Conservation (phyloP, 2,113 vertebrate genomes). For the Enhydra lutris region DNA sequence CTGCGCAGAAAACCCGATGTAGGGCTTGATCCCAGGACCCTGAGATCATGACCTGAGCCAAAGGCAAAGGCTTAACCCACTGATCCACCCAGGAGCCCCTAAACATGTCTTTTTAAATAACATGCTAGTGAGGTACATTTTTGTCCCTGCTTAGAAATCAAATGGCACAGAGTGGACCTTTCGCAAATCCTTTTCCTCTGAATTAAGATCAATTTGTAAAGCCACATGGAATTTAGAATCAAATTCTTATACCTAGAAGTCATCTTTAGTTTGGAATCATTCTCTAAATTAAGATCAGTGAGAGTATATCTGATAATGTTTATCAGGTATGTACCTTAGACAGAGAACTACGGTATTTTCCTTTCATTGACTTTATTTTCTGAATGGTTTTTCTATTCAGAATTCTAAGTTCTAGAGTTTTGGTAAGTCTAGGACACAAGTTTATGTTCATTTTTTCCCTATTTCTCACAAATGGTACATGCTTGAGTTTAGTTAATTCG, state of each 20-base stretch:
- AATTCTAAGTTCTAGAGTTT: not conserved
- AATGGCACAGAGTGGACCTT: not conserved
- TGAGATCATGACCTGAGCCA: no score
- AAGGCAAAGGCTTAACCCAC: no score
- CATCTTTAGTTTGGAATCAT: constrained; percentile 17
- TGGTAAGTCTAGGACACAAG: not conserved
- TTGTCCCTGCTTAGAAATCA: not conserved
- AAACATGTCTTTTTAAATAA: not conserved
- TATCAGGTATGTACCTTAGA: not conserved
- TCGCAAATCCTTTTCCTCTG: not conserved
- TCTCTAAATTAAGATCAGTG: constrained; percentile 10
- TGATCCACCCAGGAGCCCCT: no score
- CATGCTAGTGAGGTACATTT: not conserved
- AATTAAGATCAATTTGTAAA: constrained; percentile 13
- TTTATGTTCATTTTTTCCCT: not conserved
- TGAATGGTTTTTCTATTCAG: not conserved
- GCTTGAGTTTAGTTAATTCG: not conserved
- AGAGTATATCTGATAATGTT: not conserved
- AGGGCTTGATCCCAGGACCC: no score
- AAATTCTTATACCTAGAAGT: constrained; percentile 26
- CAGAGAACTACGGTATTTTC: not conserved
- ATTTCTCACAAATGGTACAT: not conserved
- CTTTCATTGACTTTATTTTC: not conserved
- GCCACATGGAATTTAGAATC: not conserved
- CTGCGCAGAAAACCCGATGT: no score